phyloP scores from a whole-genome alignment of 2,888 invertebrate species.

The Sinelater perroti region DNA sequence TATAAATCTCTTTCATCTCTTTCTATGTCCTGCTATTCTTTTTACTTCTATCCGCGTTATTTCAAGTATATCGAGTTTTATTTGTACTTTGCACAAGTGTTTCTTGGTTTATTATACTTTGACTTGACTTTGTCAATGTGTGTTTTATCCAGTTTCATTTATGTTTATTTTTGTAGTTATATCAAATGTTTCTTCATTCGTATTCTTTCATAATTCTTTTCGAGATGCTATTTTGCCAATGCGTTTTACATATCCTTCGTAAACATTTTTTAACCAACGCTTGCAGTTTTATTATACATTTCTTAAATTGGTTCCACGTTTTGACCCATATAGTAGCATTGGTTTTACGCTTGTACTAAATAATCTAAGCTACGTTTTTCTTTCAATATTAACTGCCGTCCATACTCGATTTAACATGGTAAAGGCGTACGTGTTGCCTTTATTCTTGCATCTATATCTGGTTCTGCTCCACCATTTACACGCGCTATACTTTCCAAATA shows the following conservation, averaged over 20 bases:
- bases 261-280: not conserved
- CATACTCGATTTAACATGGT: not conserved
- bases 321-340: not conserved
- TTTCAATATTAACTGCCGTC: too few relatives aligned
- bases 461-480: not conserved
- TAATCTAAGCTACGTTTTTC: not conserved
- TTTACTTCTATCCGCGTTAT: not conserved
- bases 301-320: not conserved
- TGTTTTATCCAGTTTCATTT: too few relatives aligned
- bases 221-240: not conserved
- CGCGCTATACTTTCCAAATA: not conserved
- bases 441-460: conserved; percentile 3
- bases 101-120: too few relatives aligned
- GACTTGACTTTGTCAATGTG: too few relatives aligned
- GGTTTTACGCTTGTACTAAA: conserved; percentile 4
- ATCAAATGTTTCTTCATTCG: not conserved
- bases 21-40: not conserved
- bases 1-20: not conserved
- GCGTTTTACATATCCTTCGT: not conserved
- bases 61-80: not conserved
- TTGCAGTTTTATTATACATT: not conserved
- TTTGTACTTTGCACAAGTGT: conserved; percentile 2
- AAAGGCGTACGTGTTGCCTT: too few relatives aligned
- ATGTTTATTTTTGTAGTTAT: conserved; percentile 1
- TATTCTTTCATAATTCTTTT: not conserved